Evolutionary conservation across 2,113 vertebrate genomes (phyloP).

Genomic region (Bettongia penicillata): DNA sequence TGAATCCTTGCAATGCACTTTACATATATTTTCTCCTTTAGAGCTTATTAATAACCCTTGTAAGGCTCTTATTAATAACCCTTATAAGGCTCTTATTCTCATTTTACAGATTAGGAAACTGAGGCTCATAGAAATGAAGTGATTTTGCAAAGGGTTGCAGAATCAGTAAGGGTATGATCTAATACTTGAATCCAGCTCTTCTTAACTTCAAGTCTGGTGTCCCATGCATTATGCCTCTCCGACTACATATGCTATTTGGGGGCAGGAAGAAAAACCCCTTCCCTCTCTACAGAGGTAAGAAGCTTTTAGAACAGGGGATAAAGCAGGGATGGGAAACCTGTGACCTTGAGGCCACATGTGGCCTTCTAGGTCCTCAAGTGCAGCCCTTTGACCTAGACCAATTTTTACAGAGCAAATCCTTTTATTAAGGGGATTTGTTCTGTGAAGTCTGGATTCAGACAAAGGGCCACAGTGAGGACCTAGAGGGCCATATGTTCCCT

Average conservation of each 20-base stretch:
- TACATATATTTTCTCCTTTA: neutral
- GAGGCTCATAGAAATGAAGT: neutral
- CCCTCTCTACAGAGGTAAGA: neutral
- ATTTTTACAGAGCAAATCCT: too few species aligned
- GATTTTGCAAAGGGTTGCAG: neutral
- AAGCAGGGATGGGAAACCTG: too few species aligned
- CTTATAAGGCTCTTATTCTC: neutral
- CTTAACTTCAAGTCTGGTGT: neutral
- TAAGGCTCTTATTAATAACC: neutral
- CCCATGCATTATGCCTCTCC: neutral
- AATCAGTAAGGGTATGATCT: neutral
- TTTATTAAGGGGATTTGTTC: too few species aligned
- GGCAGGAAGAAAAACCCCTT: neutral
- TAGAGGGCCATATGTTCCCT: too few species aligned
- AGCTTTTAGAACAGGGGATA: neutral
- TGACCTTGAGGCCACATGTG: too few species aligned
- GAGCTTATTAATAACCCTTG: neutral
- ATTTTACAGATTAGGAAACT: neutral
- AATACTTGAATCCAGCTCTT: neutral
- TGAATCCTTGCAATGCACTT: neutral
- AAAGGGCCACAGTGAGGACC: too few species aligned
- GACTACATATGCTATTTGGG: neutral
- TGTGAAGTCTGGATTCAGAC: too few species aligned
- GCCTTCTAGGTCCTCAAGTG: too few species aligned
- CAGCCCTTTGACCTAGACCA: too few species aligned